Evolutionary conservation across 2,113 vertebrate genomes (phyloP).

Genomic region (Ascaphus truei): DNA sequence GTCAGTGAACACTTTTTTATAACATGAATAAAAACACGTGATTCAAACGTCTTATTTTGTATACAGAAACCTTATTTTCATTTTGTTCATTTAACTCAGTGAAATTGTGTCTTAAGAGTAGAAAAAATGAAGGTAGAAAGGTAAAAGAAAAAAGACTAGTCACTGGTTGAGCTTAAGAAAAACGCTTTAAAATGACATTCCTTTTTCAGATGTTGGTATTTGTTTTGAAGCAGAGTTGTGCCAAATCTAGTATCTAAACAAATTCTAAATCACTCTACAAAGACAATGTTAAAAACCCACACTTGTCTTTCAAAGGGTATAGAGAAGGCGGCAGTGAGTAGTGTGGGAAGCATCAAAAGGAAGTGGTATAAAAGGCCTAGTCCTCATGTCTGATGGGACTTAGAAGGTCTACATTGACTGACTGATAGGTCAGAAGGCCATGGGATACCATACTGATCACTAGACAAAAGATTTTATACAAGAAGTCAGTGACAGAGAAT

Average conservation of each 20-base stretch:
- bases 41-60: no score
- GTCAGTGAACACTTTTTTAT: no score
- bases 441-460: background rate
- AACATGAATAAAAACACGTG: no score
- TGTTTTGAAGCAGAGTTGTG: conserved; percentile 1
- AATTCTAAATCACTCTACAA: background rate
- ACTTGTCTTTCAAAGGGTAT: background rate
- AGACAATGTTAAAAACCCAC: conserved; percentile 12
- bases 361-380: background rate
- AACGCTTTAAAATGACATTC: background rate
- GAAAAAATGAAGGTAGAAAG: background rate
- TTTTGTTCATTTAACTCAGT: background rate
- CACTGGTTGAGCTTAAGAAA: background rate
- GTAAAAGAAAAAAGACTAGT: background rate
- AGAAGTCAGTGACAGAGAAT: background rate
- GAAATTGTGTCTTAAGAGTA: background rate
- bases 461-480: background rate
- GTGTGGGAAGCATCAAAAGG: conserved; percentile 14
- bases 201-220: conserved; percentile 12
- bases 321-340: background rate
- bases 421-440: conserved; percentile 28
- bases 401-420: conserved; percentile 3
- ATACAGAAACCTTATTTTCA: background rate
- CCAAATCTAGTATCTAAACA: background rate
- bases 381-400: background rate